phyloP scores from a whole-genome alignment of 2,888 invertebrate genomes.

The Dynastes hyllus region DNA sequence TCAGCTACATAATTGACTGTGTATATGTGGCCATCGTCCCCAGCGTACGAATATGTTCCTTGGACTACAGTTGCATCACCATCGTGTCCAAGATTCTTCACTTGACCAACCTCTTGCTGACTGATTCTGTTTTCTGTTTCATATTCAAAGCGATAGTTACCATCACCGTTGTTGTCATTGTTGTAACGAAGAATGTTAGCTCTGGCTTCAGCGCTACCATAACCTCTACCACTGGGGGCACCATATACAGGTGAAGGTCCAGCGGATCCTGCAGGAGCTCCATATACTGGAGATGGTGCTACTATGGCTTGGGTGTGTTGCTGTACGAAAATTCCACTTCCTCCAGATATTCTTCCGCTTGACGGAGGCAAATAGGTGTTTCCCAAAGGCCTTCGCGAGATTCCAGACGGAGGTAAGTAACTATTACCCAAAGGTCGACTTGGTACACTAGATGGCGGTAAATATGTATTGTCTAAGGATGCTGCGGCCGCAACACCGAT shows the following conservation, averaged over 20 bases:
- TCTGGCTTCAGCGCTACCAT: conserved; percentile 70
- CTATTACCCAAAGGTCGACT: conserved; percentile 73
- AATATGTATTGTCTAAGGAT: conserved; percentile 70
- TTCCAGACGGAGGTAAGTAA: conserved; percentile 73
- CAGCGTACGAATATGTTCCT: conserved; percentile 73
- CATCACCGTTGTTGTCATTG: conserved; percentile 70
- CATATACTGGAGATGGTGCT: conserved; percentile 35
- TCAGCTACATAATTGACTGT: conserved; percentile 72
- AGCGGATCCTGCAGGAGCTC: conserved; percentile 44
- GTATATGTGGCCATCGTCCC: conserved; percentile 71
- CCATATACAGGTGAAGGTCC: conserved; percentile 54
- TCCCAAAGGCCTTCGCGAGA: conserved; percentile 65
- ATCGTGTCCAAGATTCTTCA: conserved; percentile 70
- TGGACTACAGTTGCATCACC: conserved; percentile 69
- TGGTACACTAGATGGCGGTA: conserved; percentile 61
- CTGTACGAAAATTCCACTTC: conserved; percentile 1
- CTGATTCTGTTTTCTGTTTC: conserved; percentile 73
- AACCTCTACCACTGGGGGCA: neutral
- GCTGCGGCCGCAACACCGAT: conserved; percentile 70
- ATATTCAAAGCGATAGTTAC: conserved; percentile 67
- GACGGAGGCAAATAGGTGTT: conserved; percentile 18
- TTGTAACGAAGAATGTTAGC: conserved; percentile 74
- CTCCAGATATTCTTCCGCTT: neutral
- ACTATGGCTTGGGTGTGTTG: conserved; percentile 11
- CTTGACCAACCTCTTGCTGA: conserved; percentile 68